These are phyloP conservation scores for Chymomyza caudatula DNA, from an alignment of 2,888 invertebrate genomes.

Conservation along the genomic window DNA sequence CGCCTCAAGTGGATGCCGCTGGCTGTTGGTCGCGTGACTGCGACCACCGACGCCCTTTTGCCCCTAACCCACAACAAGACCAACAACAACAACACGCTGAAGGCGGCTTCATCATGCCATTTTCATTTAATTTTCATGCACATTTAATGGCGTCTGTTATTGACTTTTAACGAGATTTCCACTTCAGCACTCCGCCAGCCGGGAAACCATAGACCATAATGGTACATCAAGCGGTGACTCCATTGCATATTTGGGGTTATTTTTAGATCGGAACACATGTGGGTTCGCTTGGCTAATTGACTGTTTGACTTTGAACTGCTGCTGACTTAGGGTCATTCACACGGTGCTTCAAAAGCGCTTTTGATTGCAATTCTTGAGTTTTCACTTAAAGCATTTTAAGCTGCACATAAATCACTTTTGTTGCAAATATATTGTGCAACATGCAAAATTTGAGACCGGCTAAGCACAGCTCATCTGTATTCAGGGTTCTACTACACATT, in stretches of 20 bases:
- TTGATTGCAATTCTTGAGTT: slow-evolving; percentile 26
- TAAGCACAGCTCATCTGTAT: slow-evolving; percentile 59
- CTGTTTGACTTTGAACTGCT: slow-evolving; percentile 68
- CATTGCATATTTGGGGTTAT: slow-evolving; percentile 38
- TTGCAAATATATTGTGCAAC: slow-evolving; percentile 4
- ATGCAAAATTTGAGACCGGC: neutral
- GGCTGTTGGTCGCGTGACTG: neutral
- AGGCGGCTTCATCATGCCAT: slow-evolving; percentile 34
- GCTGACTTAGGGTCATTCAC: neutral
- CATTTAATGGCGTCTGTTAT: slow-evolving; percentile 73
- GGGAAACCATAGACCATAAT: neutral
- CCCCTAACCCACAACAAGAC: neutral
- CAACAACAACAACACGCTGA: neutral
- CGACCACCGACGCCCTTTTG: neutral
- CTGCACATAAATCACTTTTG: slow-evolving; percentile 49
- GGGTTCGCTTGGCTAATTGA: slow-evolving; percentile 51
- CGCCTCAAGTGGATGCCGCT: neutral
- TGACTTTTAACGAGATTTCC: slow-evolving; percentile 71
- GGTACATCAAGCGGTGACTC: slow-evolving; percentile 15
- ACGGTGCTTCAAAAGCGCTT: no score
- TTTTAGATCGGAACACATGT: slow-evolving; percentile 29
- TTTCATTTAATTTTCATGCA: slow-evolving; percentile 69
- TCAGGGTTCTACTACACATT: slow-evolving; percentile 43
- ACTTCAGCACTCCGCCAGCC: slow-evolving; percentile 38
- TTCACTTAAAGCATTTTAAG: slow-evolving; percentile 30